Evolutionary conservation across 2,797 vertebrate species (phyloP), one percentile per base, ranked within the genome.

Genomic region (Cyprinodon diabolis): DNA sequence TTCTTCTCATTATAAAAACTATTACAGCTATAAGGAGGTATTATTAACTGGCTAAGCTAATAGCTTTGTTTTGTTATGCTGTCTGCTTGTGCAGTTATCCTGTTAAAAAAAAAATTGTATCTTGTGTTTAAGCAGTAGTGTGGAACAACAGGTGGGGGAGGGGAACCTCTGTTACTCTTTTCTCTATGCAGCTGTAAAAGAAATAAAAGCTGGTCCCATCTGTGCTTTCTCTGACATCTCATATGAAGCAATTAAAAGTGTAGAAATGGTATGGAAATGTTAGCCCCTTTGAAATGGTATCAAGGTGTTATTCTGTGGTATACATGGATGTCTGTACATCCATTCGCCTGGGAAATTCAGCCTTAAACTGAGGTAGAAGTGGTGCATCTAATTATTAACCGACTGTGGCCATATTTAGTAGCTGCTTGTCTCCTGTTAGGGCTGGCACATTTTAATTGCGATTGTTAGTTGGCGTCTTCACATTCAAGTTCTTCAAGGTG

Each of bases 341-440:
- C 19, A 63, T 54, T 21, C 21, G 7, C 3, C 21, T 21, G 52
- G 2, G 35, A 82, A 74, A 87, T 83, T 77, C 72, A 84, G 83
- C 63, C 6, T 67, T 48, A 60, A 23, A 40, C 66, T 77, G 47
- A 68, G 60, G 25, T n/a, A 69, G 83, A 93, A 93, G 90, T 87
- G 84, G 90, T 85, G 83, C 12, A 60, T 89, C 91, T 66, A 72
- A 86, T 91, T 91, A 66, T 82, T 65, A 71, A 37, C 45, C 49
- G 65, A 57, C 75, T 76, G 45, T 49, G 68, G 21, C 6, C 52
- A 13, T 1, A 30, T 51, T 52, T 48, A 81, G 69, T 1, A 0
- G 56, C 40, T 19, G 21, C 9, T 51, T 37, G 35, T 35, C 19
- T 71, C n/a, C n/a, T 0, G n/a, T 71, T 60, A 63, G 48, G 56